phyloP scores from a whole-genome alignment of 2,888 invertebrate species.

The Pantelozetes paolii region DNA sequence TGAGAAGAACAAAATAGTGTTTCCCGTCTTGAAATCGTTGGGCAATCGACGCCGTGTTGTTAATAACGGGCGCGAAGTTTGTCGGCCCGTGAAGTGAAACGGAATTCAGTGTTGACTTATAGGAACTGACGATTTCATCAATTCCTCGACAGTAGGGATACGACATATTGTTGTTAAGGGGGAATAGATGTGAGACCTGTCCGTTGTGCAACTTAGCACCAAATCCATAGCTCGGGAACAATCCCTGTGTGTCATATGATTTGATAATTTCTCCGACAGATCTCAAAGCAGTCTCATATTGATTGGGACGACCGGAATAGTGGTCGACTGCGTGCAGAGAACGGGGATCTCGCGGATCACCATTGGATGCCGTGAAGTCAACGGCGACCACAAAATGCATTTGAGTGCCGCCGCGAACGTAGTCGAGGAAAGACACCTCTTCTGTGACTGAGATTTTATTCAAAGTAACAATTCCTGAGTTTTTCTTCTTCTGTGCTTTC shows the following conservation, averaged over 20 bases:
- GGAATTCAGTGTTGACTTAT: slow-evolving; percentile 55
- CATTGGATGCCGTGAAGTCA: slow-evolving; percentile 57
- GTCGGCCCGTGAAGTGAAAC: slow-evolving; percentile 60
- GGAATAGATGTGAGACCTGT: slow-evolving; percentile 56
- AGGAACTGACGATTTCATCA: slow-evolving; percentile 57
- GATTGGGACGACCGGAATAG: slow-evolving; percentile 50
- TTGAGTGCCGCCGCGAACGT: slow-evolving; percentile 58
- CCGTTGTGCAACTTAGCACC: slow-evolving; percentile 57
- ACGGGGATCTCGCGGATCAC: slow-evolving; percentile 52
- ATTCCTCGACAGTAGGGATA: slow-evolving; percentile 58
- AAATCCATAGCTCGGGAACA: slow-evolving; percentile 58
- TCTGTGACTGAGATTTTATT: slow-evolving; percentile 44
- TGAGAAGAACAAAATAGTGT: slow-evolving; percentile 60
- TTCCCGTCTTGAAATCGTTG: slow-evolving; percentile 55
- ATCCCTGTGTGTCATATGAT: slow-evolving; percentile 57
- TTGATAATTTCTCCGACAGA: slow-evolving; percentile 55
- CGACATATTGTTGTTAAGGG: slow-evolving; percentile 56
- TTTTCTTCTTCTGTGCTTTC: slow-evolving; percentile 7
- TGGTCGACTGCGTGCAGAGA: slow-evolving; percentile 55
- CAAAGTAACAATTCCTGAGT: slow-evolving; percentile 8
- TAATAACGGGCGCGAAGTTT: slow-evolving; percentile 58
- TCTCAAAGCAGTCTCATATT: slow-evolving; percentile 54
- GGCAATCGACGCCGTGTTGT: slow-evolving; percentile 54
- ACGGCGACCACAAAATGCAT: slow-evolving; percentile 55
- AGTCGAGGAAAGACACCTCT: slow-evolving; percentile 58